Base-by-base conservation (phyloP, 2,888 invertebrate species). In the Pammene fasciana region DNA sequence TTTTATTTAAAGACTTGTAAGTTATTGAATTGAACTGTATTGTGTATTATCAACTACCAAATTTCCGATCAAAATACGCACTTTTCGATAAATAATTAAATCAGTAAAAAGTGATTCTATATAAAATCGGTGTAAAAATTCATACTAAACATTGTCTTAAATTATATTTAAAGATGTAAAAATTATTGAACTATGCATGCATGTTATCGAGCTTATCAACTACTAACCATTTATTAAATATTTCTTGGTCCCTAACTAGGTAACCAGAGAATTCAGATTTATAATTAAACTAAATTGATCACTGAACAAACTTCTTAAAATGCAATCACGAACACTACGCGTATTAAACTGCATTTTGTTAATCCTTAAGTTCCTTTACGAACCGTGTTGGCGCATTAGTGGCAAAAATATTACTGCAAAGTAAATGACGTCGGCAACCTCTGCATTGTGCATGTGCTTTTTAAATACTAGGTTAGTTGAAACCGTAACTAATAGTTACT, bases 341-440 rank as follows among this genome's bases (percentile, higher is more conserved):
- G 75, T 86, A 79, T 65, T 78, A 79, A 82, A 85, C 87, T 86
- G 89, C 92, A 91, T 90, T 89, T 89, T 90, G 82, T 82, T 66
- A 80, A 86, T 88, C 85, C 87, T 86, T 81, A 76, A 77, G 76
- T 83, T 84, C 83, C 83, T 84, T 84, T 84, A 85, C 78, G 77
- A 88, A 77, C 82, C 89, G 90, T 91, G 87, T 84, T 85, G 82
- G 87, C 90, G 90, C 91, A 90, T 88, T 91, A 89, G 88, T 86
- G 82, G 90, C 87, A 82, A 88, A 91, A 91, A 87, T 90, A 88
- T 87, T 85, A 92, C 92, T 92, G 92, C 92, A 92, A 92, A 89
- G 80, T 86, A 88, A 80, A 88, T 91, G 92, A 92, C 92, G 92
- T 92, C 87, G 89, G 79, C 87, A 86, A 90, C 86, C 79, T 82